A percentile compares a stretch with the other conserved stretches of the same genome.
These are phyloP conservation scores for Peromyscus melanophrys DNA, from an alignment of 2,797 vertebrate species.

Conservation along the genomic window DNA sequence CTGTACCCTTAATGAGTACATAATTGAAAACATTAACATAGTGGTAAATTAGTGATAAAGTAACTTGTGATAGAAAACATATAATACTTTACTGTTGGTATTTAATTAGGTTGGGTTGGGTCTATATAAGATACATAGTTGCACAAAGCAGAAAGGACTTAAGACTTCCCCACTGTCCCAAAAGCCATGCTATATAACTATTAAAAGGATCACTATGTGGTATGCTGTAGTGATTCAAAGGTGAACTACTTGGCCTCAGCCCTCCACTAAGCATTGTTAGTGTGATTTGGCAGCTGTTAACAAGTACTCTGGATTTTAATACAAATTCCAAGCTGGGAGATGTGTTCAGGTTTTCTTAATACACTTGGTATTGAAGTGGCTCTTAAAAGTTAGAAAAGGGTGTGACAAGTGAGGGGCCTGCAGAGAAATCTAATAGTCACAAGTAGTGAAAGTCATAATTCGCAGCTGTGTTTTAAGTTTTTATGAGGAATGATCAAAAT, in stretches of 20 bases:
- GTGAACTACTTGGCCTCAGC: neutral
- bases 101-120: constrained; percentile 9
- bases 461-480: neutral
- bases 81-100: neutral
- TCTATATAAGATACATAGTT: neutral
- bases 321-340: neutral
- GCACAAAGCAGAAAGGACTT: neutral
- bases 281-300: neutral
- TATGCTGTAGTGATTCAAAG: constrained; percentile 1
- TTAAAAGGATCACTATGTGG: neutral
- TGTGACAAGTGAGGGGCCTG: neutral
- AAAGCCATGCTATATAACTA: neutral
- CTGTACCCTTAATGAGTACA: neutral
- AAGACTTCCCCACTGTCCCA: neutral
- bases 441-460: neutral
- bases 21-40: neutral
- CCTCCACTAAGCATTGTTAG: neutral
- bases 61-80: neutral
- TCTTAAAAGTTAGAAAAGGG: neutral
- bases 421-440: neutral
- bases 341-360: constrained; percentile 39
- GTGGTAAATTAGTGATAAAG: neutral
- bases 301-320: neutral
- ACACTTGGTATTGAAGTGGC: constrained; percentile 60
- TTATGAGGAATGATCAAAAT: neutral